phyloP scores from a whole-genome alignment of 1,140 invertebrate species.

The Drosophila lowei region DNA sequence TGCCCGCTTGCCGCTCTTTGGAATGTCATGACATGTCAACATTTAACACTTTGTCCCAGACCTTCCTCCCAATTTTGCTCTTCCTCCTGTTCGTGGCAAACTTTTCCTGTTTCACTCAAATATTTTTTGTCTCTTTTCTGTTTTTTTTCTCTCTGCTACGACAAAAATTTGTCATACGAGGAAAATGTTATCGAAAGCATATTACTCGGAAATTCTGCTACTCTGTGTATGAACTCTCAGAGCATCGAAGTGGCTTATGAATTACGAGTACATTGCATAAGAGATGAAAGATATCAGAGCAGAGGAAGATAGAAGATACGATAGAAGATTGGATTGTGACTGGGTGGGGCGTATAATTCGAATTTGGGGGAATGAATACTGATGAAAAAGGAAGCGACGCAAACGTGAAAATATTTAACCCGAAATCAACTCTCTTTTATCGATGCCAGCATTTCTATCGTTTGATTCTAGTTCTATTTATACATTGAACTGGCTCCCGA shows the following conservation, averaged over 20 bases:
- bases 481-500: not conserved
- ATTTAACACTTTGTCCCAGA: constrained; percentile 69
- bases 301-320: not conserved
- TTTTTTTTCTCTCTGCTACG: constrained; percentile 22
- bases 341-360: not conserved
- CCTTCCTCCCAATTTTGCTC: constrained; percentile 18
- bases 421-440: constrained; percentile 24
- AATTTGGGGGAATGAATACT: not conserved
- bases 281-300: not conserved
- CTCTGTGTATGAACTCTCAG: not conserved
- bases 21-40: constrained; percentile 80
- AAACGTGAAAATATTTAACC: constrained; percentile 43
- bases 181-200: constrained; percentile 76
- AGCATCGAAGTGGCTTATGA: constrained; percentile 55
- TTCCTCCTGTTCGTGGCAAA: constrained; percentile 26
- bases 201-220: constrained; percentile 50
- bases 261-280: constrained; percentile 45
- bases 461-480: constrained; percentile 26
- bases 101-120: constrained; percentile 55
- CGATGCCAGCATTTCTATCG: constrained; percentile 9
- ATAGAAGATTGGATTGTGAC: constrained; percentile 32
- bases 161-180: constrained; percentile 76
- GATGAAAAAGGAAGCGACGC: constrained; percentile 13
- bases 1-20: constrained; percentile 48
- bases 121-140: constrained; percentile 10